Percentiles rank a stretch among this genome's conserved stretches.
Conservation (phyloP, 2,888 invertebrate genomes). For the Euspilapteryx auroguttella region DNA sequence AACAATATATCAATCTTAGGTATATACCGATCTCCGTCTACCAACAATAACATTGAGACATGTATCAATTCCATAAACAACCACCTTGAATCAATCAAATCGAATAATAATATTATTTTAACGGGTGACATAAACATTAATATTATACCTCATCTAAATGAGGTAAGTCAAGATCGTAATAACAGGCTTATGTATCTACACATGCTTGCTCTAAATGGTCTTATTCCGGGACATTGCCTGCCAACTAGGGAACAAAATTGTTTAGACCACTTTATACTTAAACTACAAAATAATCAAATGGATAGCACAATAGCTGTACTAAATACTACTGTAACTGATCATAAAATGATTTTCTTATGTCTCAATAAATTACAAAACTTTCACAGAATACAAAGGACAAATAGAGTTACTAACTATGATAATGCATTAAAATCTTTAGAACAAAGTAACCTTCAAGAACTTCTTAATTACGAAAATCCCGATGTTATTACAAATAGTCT, state of each 20-base stretch:
- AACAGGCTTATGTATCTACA: constrained; percentile 2
- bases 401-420: too few relatives aligned
- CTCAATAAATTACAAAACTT: too few relatives aligned
- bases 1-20: too few relatives aligned
- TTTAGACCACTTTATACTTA: constrained; percentile 6
- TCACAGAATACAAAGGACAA: too few relatives aligned
- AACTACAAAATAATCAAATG: constrained; percentile 3
- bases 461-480: too few relatives aligned
- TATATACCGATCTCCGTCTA: too few relatives aligned
- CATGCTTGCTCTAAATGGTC: constrained; percentile 2
- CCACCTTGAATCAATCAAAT: constrained; percentile 1
- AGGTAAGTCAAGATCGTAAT: background rate
- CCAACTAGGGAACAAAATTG: constrained; percentile 6
- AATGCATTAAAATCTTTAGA: too few relatives aligned
- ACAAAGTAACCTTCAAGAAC: too few relatives aligned
- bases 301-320: constrained; percentile 1
- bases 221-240: constrained; percentile 4
- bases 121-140: constrained; percentile 2
- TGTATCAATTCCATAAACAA: too few relatives aligned
- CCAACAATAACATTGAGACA: too few relatives aligned
- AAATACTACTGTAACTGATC: constrained; percentile 7
- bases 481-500: too few relatives aligned
- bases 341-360: constrained; percentile 2
- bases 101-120: background rate
- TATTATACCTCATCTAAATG: background rate